These are phyloP conservation scores for Busseola fusca DNA, from an alignment of 2,888 invertebrate species.

Conservation along the genomic window DNA sequence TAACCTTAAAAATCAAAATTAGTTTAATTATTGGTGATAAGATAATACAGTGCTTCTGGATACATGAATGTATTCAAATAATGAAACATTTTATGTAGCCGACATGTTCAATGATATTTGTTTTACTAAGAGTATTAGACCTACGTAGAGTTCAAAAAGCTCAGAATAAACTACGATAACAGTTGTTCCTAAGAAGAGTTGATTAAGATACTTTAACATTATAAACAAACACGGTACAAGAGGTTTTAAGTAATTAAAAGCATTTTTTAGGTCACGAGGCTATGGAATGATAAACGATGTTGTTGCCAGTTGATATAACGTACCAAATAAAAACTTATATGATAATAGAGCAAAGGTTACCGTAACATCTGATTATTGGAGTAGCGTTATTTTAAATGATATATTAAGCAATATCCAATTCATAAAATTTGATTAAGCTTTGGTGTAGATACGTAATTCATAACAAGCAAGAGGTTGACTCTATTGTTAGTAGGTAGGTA, in stretches of 20 bases:
- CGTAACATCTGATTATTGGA: constrained; percentile 82
- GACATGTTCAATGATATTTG: constrained; percentile 3
- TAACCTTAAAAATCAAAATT: constrained; percentile 79
- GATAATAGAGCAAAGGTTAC: constrained; percentile 87
- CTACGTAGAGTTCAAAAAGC: constrained; percentile 2
- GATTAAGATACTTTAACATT: constrained; percentile 18
- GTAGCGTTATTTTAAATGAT: constrained; percentile 51
- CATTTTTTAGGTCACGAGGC: constrained; percentile 86
- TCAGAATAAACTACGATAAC: constrained; percentile 25
- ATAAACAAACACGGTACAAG: constrained; percentile 40
- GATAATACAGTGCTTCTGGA: constrained; percentile 58
- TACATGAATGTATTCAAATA: constrained; percentile 32
- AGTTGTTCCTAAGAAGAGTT: constrained; percentile 6
- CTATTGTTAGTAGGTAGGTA: neutral
- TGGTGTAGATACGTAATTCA: constrained; percentile 1
- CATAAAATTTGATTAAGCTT: constrained; percentile 28
- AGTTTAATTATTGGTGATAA: constrained; percentile 77
- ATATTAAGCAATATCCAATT: constrained; percentile 59
- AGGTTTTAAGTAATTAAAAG: constrained; percentile 54
- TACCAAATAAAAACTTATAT: constrained; percentile 82
- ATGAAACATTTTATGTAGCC: constrained; percentile 40
- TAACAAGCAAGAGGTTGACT: neutral
- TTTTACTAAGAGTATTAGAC: neutral
- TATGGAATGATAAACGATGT: constrained; percentile 81
- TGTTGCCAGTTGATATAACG: constrained; percentile 82